Base-by-base conservation (phyloP, 2,113 vertebrate genomes). In the Echinops telfairi region DNA sequence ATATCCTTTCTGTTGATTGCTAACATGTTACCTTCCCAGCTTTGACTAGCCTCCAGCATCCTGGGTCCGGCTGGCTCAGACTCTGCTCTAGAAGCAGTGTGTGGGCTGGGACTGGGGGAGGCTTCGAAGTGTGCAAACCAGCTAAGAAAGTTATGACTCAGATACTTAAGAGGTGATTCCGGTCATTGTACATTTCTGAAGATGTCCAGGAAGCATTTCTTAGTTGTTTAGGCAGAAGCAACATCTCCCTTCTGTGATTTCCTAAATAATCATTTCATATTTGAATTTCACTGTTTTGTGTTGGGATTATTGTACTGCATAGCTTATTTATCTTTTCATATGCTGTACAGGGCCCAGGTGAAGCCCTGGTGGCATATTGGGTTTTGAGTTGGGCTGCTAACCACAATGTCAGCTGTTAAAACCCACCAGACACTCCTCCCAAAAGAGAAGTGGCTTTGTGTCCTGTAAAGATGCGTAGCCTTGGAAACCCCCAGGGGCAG, bases 1-100 rank as follows among this genome's bases (percentile, higher is more conserved):
- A 89, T 86, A 93, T 84, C 68, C 43, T 93, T 95, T 78, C 82
- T 88, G 71, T 75, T 77, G 86, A 92, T 84, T 80, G 78, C 93
- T 86, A 91, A 84, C 86, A 90, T 25, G 43, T 33, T 81, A 57
- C 53, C 83, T 96, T 60, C 57, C 38, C 27, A 71, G 89, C 43
- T 75, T 87, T 94, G 92, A 78, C 47, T 84, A 57, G 88, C n/a
- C 84, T 91, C 87, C 81, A 71, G 82, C 62, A 29, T 84, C 70
- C 84, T 71, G 36, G 60, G 53, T 90, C 33, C 25, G 1, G 8
- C 80, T 75, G 91, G 64, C 82, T 92, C 60, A 33, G 60, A 86
- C 81, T 93, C 86, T 94, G 27, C 57, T 84, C 58, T 78, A 53
- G 76, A 86, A 68, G 71, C 57, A 88, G 23, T 14, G 17, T 36